Base-by-base conservation (phyloP, 2,888 invertebrate species). In the Drosophila parthenogenetica region DNA sequence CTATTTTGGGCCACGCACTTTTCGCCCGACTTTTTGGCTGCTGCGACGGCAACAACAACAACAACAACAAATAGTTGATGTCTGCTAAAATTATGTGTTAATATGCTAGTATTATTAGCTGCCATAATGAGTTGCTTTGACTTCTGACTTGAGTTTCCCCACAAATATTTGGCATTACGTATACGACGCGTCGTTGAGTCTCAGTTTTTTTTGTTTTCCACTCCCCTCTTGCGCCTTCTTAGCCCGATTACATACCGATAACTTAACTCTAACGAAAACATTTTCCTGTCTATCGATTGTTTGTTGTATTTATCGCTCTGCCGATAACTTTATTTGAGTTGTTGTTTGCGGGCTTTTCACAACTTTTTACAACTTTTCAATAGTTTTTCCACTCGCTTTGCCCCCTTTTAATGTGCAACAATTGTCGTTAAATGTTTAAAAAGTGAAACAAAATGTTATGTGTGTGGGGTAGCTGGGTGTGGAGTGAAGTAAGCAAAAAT, bases 61-160 rank as follows among this genome's bases (percentile, higher is more conserved):
- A 29, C 25, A 77, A 77, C 77, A 84, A 70, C 77, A 82, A 74
- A 83, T 71, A 78, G 75, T 77, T 64, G 69, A 71, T 51, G 83
- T 84, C 85, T 81, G 82, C 64, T 79, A 82, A 69, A 83, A 83
- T 83, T 87, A 83, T 83, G 83, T 83, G 83, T 83, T 83, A 83
- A 83, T 83, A 83, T 87, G 80, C 82, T 87, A 77, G 87, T 87
- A 82, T 82, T 82, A 82, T 82, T 87, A 87, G 82, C 87, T 79
- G 74, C 74, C 66, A 70, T 77, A 76, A 77, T 59, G 62, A 62
- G 76, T 77, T 66, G 40, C 53, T 62, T 42, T 61, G 40, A 35
- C 49, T 59, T 40, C 69, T 50, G 59, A 49, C 22, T 57, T 35
- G 35, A 35, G 35, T 35, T 50, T 42, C 48, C 39, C 19, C 42